Conservation (phyloP, 30 jellyfish, hydroid and myxozoan genomes). For the Nemopilema nomurai region DNA sequence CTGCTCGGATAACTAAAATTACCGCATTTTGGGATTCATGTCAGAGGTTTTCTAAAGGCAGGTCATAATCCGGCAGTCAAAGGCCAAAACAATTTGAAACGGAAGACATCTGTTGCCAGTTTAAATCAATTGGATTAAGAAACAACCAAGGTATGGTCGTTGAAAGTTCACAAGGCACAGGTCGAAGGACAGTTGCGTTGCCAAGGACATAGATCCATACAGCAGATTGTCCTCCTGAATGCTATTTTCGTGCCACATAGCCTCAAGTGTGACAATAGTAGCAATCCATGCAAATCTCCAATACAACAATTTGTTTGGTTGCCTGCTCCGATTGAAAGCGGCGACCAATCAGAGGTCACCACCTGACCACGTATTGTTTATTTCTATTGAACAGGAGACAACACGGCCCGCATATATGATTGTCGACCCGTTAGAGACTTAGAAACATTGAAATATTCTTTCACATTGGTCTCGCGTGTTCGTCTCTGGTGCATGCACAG, state of each 20-base stretch:
- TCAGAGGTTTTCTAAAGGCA: conserved; percentile 8
- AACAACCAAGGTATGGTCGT: not conserved
- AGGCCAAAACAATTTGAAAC: conserved; percentile 17
- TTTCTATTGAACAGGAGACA: conserved; percentile 53
- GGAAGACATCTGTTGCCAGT: conserved; percentile 36
- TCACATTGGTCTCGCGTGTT: conserved; percentile 43
- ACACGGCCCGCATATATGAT: conserved; percentile 60
- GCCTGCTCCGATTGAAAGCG: conserved; percentile 62
- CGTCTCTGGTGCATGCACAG: conserved; percentile 12
- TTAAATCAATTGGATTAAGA: not conserved
- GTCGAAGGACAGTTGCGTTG: not conserved
- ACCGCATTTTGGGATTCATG: not conserved
- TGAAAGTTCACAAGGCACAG: conserved; percentile 26
- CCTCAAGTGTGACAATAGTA: conserved; percentile 58
- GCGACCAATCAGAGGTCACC: conserved; percentile 84
- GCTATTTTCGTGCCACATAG: conserved; percentile 1
- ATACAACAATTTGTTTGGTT: conserved; percentile 61
- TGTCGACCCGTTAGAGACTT: conserved; percentile 77
- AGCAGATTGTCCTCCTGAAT: not conserved
- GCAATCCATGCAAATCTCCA: conserved; percentile 40
- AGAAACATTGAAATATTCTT: conserved; percentile 77
- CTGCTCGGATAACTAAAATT: not conserved
- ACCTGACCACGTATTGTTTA: conserved; percentile 63
- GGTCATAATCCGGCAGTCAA: conserved; percentile 51
- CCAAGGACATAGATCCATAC: not conserved